phyloP scores from a whole-genome alignment of 2,888 invertebrate genomes.

The Micropterix aruncella region DNA sequence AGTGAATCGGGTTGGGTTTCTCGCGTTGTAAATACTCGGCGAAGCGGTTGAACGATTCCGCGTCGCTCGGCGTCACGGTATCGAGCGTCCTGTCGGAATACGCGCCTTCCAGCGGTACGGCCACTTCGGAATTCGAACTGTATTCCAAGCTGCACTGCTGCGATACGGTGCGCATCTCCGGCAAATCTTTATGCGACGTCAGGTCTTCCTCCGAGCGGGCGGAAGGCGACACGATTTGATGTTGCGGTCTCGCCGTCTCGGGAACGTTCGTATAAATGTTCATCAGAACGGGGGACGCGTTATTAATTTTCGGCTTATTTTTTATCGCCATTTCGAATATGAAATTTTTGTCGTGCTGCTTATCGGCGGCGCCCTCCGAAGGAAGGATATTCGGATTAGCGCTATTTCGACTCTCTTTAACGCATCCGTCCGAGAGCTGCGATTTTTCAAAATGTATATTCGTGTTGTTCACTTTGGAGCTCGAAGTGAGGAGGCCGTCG shows the following conservation, averaged over 20 bases:
- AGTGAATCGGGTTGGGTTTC: slow-evolving; percentile 21
- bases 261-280: slow-evolving; percentile 51
- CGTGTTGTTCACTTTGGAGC: slow-evolving; percentile 68
- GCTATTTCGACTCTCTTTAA: slow-evolving; percentile 40
- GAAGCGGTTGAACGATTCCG: slow-evolving; percentile 36
- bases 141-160: slow-evolving; percentile 60
- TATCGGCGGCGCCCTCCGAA: slow-evolving; percentile 44
- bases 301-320: slow-evolving; percentile 23
- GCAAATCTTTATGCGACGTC: slow-evolving; percentile 14
- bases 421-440: slow-evolving; percentile 26
- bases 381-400: slow-evolving; percentile 51
- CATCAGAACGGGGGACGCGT: slow-evolving; percentile 27
- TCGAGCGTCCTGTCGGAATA: slow-evolving; percentile 36
- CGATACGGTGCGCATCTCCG: slow-evolving; percentile 48
- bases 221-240: slow-evolving; percentile 34
- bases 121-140: slow-evolving; percentile 43
- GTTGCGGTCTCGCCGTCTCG: slow-evolving; percentile 44
- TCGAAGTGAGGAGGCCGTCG: slow-evolving; percentile 48
- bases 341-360: slow-evolving; percentile 19
- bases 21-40: slow-evolving; percentile 26
- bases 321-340: slow-evolving; percentile 22
- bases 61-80: slow-evolving; percentile 33
- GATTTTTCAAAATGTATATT: slow-evolving; percentile 57
- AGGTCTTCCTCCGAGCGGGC: slow-evolving; percentile 16
- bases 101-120: slow-evolving; percentile 29